Percentiles rank a stretch among this genome's conserved stretches.
Evolutionary conservation across 1,140 invertebrate genomes (phyloP).

Genomic region (Acromyrmex echinatior): DNA sequence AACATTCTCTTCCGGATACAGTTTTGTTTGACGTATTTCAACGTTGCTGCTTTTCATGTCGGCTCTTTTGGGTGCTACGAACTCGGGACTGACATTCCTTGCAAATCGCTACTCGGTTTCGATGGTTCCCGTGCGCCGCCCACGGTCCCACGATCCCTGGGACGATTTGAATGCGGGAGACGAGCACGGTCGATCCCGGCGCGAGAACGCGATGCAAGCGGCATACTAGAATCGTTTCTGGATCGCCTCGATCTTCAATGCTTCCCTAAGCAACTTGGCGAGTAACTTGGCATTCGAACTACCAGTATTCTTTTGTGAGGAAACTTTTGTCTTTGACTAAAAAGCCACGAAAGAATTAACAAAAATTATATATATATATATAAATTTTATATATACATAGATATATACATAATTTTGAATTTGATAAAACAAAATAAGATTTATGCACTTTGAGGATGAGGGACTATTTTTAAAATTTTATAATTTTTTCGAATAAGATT

Average conservation of each 20-base stretch:
- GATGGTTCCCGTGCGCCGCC: conserved; percentile 62
- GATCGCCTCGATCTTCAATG: conserved; percentile 46
- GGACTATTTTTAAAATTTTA: too few relatives aligned
- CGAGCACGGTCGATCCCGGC: conserved; percentile 37
- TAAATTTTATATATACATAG: too few relatives aligned
- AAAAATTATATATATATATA: too few relatives aligned
- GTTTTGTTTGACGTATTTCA: conserved; percentile 13
- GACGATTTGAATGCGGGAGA: conserved; percentile 70
- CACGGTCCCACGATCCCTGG: conserved; percentile 67
- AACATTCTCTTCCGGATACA: background rate
- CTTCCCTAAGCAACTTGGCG: background rate
- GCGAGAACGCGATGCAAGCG: conserved; percentile 41
- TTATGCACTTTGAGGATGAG: background rate
- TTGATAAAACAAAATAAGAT: background rate
- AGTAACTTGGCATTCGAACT: background rate
- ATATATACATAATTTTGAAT: background rate
- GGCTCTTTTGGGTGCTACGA: conserved; percentile 31
- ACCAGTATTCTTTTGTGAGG: background rate
- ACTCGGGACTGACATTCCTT: conserved; percentile 66
- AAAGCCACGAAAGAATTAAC: too few relatives aligned
- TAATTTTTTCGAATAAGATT: too few relatives aligned
- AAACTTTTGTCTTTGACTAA: background rate
- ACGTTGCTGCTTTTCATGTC: background rate
- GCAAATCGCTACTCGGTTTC: conserved; percentile 70
- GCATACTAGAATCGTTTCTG: conserved; percentile 51